These are phyloP conservation scores for Nebria brevicollis DNA, from an alignment of 2,888 invertebrate genomes.

Conservation along the genomic window DNA sequence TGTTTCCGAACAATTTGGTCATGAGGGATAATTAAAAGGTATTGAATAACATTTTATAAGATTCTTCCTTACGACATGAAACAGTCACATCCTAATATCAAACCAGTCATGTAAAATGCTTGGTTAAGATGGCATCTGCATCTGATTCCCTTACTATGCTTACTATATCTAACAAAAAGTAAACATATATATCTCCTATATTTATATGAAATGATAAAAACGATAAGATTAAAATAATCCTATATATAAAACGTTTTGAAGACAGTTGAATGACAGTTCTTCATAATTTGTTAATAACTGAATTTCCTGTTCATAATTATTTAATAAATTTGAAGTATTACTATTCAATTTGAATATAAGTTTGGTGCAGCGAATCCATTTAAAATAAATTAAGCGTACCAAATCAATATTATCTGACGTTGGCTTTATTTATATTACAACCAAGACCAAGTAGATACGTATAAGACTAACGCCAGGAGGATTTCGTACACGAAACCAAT, in stretches of 20 bases:
- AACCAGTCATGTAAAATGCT: slow-evolving; percentile 29
- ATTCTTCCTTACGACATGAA: background rate
- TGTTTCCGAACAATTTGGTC: background rate
- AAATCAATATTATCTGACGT: slow-evolving; percentile 60
- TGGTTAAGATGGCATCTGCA: slow-evolving; percentile 44
- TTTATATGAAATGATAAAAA: background rate
- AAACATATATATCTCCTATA: background rate
- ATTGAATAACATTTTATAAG: slow-evolving; percentile 31
- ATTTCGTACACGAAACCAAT: slow-evolving; percentile 9
- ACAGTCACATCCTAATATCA: background rate
- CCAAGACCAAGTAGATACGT: slow-evolving; percentile 54
- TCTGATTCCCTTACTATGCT: background rate
- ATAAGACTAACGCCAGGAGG: slow-evolving; percentile 16
- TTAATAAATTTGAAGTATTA: slow-evolving; percentile 3
- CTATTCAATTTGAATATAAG: background rate
- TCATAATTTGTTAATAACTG: too few relatives aligned
- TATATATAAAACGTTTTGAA: background rate
- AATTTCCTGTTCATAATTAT: background rate
- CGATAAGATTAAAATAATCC: background rate
- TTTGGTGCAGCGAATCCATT: slow-evolving; percentile 29
- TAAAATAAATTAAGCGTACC: slow-evolving; percentile 43
- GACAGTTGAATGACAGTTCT: slow-evolving; percentile 27
- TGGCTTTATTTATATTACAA: slow-evolving; percentile 59
- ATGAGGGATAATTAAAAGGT: slow-evolving; percentile 40
- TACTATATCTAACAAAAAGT: background rate